A percentile compares a stretch with the other conserved stretches of the same genome.
Evolutionary conservation across 2,797 vertebrate genomes (phyloP).

Genomic region (Lycodopsis pacificus): DNA sequence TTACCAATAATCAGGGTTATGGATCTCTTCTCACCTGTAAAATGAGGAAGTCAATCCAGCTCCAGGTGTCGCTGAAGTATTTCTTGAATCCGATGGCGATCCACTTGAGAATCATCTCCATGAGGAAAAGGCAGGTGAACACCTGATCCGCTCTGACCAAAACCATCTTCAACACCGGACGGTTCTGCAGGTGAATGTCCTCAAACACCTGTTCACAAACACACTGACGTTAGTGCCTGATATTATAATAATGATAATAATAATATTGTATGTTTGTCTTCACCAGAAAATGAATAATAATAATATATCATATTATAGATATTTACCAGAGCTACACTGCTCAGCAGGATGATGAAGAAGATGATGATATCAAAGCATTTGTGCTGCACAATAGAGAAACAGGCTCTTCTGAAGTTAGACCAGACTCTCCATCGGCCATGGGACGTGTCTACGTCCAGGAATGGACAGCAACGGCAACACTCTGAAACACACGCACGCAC

Average conservation of each 20-base stretch:
- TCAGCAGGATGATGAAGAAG: conserved; percentile 94
- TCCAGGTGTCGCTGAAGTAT: conserved; percentile 94
- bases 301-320: not conserved
- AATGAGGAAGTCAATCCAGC: conserved; percentile 95
- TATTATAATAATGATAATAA: not conserved
- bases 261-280: no score
- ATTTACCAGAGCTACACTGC: conserved; percentile 90
- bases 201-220: conserved; percentile 49
- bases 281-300: not conserved
- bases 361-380: conserved; percentile 93
- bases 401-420: conserved; percentile 89
- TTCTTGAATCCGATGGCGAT: conserved; percentile 90
- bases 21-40: conserved; percentile 65
- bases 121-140: conserved; percentile 90
- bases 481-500: conserved; percentile 68
- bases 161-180: conserved; percentile 82
- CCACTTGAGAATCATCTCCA: conserved; percentile 96
- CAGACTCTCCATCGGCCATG: conserved; percentile 83
- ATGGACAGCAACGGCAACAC: conserved; percentile 87
- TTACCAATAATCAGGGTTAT: not conserved
- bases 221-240: not conserved
- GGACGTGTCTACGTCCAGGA: conserved; percentile 84
- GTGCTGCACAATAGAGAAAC: conserved; percentile 89
- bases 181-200: conserved; percentile 90
- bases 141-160: conserved; percentile 90